Evolutionary conservation across 2,888 invertebrate genomes (phyloP), one percentile per base, ranked within the genome.

Genomic region (Troilus luridus): DNA sequence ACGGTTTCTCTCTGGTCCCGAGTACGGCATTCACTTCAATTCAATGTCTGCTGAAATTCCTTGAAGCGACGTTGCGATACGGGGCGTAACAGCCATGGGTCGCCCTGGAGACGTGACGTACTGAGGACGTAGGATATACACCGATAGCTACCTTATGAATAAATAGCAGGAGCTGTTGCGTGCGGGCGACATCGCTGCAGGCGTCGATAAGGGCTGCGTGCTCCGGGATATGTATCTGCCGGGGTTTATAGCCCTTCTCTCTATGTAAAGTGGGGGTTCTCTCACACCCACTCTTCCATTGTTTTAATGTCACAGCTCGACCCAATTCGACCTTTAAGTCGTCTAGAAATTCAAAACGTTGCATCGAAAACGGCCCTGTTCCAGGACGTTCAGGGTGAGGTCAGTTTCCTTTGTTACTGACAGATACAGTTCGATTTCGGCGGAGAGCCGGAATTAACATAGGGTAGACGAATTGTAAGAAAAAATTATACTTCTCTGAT

Each of bases 321-420:
- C 60, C 89, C 89, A 89, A 89, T 89, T 89, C 62, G 89, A 89
- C 89, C 89, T 89, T 89, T 89, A 54, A 85, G 85, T 85, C 85
- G 56, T 58, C 85, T 85, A 58, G 85, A 85, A 81, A 85, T 85
- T 85, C 85, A 85, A 85, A 85, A 85, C 56, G n/a, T 56, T 85
- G 85, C 54, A 56, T 85, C 85, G 56, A 58, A 85, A 85, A 56
- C 56, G n/a, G n/a, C 85, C n/a, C 14, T 21, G 85, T 14, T n/a
- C 56, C n/a, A 27, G 72, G 72, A 27, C 72, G 11, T 77, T 24
- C 72, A 8, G 72, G 27, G 7, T 17, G 17, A 41, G 72, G 72
- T 41, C 72, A 77, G 72, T 77, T 41, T 17, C 72, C 12, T 77
- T 41, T 77, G 27, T 77, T 41, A 77, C 67, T 41, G 72, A 19